Conservation (phyloP, 2,797 vertebrate genomes). For the Clamator glandarius region DNA sequence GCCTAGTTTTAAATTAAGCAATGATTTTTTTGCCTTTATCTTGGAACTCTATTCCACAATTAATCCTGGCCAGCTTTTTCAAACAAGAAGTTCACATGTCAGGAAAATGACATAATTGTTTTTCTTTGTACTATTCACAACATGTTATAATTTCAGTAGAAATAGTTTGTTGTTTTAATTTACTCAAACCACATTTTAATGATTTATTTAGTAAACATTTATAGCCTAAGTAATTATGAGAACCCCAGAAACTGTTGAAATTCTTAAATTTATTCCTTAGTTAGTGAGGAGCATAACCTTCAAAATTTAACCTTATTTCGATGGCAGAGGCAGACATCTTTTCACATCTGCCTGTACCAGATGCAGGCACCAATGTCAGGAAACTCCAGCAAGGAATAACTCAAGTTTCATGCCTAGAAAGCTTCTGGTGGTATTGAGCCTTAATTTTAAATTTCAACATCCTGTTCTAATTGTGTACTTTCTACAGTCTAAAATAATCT, state of each 20-base stretch:
- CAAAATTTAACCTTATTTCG: neutral
- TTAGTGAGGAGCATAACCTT: neutral
- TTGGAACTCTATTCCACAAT: conserved; percentile 28
- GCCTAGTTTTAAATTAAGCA: conserved; percentile 13
- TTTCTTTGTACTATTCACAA: conserved; percentile 27
- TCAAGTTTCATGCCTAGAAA: neutral
- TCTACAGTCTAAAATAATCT: neutral
- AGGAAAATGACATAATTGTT: conserved; percentile 66
- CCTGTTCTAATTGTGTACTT: neutral
- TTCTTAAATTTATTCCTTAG: neutral
- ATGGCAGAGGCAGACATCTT: neutral
- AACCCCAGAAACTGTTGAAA: neutral
- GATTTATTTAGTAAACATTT: neutral
- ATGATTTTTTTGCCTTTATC: conserved; percentile 19
- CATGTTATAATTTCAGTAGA: neutral
- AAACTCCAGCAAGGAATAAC: neutral
- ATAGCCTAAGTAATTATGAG: neutral
- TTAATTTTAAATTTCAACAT: neutral
- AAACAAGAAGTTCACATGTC: conserved; percentile 41
- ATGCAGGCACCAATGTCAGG: neutral
- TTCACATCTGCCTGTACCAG: neutral
- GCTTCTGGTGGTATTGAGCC: neutral
- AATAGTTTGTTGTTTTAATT: neutral
- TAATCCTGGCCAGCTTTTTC: conserved; percentile 48
- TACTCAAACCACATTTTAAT: neutral